A percentile compares a stretch with the other conserved stretches of the same genome.
Conservation (phyloP, 2,113 vertebrate genomes). For the Tetrao urogallus region DNA sequence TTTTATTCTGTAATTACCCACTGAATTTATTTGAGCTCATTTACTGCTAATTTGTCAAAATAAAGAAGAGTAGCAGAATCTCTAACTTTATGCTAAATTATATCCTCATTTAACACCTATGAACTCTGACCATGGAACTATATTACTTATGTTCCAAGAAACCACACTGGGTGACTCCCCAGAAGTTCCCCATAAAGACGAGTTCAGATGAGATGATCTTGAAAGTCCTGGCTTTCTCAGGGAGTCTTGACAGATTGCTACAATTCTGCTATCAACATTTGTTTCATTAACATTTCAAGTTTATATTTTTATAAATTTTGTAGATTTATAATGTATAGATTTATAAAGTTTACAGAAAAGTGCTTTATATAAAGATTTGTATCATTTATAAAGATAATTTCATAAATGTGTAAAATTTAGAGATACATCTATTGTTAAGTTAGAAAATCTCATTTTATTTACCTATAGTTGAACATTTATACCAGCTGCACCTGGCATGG, state of each 20-base stretch:
- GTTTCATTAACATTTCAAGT: background rate
- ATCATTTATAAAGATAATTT: background rate
- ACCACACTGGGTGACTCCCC: background rate
- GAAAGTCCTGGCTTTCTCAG: background rate
- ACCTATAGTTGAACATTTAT: background rate
- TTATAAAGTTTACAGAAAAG: background rate
- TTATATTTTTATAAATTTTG: background rate
- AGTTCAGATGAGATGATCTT: background rate
- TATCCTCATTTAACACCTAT: background rate
- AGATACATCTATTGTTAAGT: background rate
- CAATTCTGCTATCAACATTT: background rate
- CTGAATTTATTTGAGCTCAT: slow-evolving; percentile 31
- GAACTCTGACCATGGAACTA: slow-evolving; percentile 4
- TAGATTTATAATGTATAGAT: background rate
- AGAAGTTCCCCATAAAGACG: background rate
- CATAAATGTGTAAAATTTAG: background rate
- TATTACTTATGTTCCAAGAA: slow-evolving; percentile 35
- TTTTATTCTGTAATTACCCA: slow-evolving; percentile 3
- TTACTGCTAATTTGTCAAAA: slow-evolving; percentile 48
- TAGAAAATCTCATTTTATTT: background rate
- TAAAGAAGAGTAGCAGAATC: slow-evolving; percentile 32
- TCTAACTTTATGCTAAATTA: slow-evolving; percentile 45
- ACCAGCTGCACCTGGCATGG: background rate
- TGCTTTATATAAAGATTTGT: background rate
- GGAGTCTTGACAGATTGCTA: rapidly evolving